These are phyloP conservation scores for Ectropis crepuscularia DNA, from an alignment of 2,888 invertebrate species.

Conservation along the genomic window DNA sequence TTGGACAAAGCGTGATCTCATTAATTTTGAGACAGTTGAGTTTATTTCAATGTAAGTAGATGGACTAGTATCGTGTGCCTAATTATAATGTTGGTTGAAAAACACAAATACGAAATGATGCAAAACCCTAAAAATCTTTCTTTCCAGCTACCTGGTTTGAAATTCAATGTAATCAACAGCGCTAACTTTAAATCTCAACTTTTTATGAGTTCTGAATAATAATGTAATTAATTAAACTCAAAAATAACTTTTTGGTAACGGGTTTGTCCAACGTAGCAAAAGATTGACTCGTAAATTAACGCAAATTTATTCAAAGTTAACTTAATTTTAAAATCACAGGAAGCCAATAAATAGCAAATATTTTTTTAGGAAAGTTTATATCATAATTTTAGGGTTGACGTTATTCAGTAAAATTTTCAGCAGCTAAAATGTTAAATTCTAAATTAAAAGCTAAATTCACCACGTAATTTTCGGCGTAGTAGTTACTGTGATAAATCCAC, in stretches of 20 bases:
- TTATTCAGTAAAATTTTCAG: too few relatives aligned
- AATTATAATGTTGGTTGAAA: neutral
- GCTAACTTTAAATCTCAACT: neutral
- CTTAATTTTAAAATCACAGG: conserved; percentile 1
- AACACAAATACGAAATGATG: neutral
- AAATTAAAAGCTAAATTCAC: too few relatives aligned
- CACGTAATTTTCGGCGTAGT: too few relatives aligned
- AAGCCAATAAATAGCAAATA: neutral
- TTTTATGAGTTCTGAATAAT: conserved; percentile 4
- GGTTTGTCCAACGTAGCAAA: neutral
- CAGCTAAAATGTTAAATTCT: too few relatives aligned
- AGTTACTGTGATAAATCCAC: too few relatives aligned
- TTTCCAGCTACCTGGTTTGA: neutral
- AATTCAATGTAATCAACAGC: conserved; percentile 1
- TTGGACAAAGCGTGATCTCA: too few relatives aligned
- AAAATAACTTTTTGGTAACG: conserved; percentile 18
- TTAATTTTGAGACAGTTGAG: too few relatives aligned
- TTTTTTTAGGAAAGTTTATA: neutral
- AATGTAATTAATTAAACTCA: conserved; percentile 4
- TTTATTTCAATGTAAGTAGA: too few relatives aligned
- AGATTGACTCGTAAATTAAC: conserved; percentile 12
- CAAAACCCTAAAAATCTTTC: neutral
- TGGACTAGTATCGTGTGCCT: too few relatives aligned
- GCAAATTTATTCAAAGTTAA: conserved; percentile 5
- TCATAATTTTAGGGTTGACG: neutral